phyloP scores from a whole-genome alignment of 2,113 vertebrate genomes.

The Axis porcinus region DNA sequence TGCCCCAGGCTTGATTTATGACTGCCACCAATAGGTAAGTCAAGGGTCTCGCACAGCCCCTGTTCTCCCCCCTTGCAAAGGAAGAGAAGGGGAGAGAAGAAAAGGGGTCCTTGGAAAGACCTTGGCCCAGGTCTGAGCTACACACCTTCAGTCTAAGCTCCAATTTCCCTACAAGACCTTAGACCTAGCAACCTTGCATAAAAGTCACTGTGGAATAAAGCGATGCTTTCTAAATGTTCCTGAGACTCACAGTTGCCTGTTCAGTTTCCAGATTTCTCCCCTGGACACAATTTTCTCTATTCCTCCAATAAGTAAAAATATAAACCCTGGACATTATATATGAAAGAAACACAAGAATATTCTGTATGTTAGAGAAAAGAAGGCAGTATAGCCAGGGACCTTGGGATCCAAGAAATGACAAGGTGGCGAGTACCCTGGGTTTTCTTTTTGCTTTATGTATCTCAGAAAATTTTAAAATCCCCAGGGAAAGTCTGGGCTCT shows the following conservation, averaged over 20 bases:
- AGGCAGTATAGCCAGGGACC: neutral
- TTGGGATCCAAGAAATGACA: neutral
- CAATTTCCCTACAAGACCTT: neutral
- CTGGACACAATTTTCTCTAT: neutral
- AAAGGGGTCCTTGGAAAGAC: neutral
- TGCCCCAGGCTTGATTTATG: neutral
- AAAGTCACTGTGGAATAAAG: neutral
- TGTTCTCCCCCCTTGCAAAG: neutral
- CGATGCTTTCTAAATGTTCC: neutral
- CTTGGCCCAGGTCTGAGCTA: neutral
- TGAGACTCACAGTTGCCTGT: neutral
- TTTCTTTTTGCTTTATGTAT: neutral
- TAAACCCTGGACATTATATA: neutral
- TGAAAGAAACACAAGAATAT: neutral
- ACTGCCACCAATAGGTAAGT: neutral
- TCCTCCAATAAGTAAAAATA: neutral
- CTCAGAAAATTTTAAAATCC: neutral
- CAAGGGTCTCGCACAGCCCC: neutral
- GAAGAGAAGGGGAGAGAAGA: neutral
- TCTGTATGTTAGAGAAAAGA: neutral
- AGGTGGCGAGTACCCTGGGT: neutral
- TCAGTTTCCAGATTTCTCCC: neutral
- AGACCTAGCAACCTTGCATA: neutral
- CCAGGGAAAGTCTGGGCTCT: neutral
- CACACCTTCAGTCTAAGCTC: neutral